Evolutionary conservation across 2,797 vertebrate genomes (phyloP), one percentile per base, ranked within the genome.

Genomic region (Hyperoplus immaculatus): DNA sequence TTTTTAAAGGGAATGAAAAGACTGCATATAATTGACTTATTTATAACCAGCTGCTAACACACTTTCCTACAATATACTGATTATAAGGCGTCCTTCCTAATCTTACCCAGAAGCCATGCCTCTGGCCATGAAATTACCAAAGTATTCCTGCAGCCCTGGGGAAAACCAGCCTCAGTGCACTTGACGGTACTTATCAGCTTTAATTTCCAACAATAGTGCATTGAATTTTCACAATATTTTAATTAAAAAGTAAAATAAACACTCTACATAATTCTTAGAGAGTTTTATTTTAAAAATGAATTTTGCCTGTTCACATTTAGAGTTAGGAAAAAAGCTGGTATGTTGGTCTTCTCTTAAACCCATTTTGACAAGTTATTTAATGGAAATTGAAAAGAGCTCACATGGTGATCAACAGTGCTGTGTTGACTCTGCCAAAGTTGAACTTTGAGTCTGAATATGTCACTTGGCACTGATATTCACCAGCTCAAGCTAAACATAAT

Each of bases 1-100:
- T 77, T 56, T 69, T 12, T 54, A 62, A 65, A 8, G 10, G 47
- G 67, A 42, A 58, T 55, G 15, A 69, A 69, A 72, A 65, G 63
- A 63, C 47, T 1, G 0, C 49, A 47, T 72, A 67, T 61, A 77
- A 62, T 84, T 72, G 43, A n/a, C 46, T 45, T 65, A 82, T 36
- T 69, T 74, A 54, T 51, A 56, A 54, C 47, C 73, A 68, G 69
- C 57, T 70, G 57, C 77, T 53, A 16, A 74, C 16, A 42, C 6
- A 51, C 54, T 46, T 2, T 6, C n/a, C 56, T 21, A 60, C 50
- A 65, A 72, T 54, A 10, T 46, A 43, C 42, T 8, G 42, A 13
- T 64, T 58, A 79, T 74, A 36, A 54, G 41, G 8, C 18, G 46
- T 68, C 5, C 0, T 50, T 49, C 15, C 72, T 74, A 53, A 75